A percentile compares a stretch with the other conserved stretches of the same genome.
These are phyloP conservation scores for Lanius collurio DNA, from an alignment of 2,113 vertebrate species.

Conservation along the genomic window DNA sequence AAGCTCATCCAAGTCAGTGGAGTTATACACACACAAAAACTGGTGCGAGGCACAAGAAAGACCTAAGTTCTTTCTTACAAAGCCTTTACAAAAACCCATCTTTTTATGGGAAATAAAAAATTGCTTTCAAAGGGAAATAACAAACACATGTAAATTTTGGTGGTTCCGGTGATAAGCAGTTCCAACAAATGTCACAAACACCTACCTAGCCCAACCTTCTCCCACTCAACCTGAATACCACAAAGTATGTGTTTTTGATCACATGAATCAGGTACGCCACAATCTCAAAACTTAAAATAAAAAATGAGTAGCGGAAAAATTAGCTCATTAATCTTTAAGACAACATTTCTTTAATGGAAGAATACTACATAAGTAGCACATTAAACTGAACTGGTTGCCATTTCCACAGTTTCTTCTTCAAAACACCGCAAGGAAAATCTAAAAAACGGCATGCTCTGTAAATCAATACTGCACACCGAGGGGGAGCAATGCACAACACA, in stretches of 20 bases:
- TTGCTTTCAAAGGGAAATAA: slow-evolving; percentile 71
- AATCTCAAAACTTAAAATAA: slow-evolving; percentile 27
- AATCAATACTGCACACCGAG: neutral
- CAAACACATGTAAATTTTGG: slow-evolving; percentile 67
- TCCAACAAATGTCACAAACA: slow-evolving; percentile 70
- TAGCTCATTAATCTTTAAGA: slow-evolving; percentile 61
- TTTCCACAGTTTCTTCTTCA: slow-evolving; percentile 26
- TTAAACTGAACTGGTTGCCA: neutral
- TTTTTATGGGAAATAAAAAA: slow-evolving; percentile 66
- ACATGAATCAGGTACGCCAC: slow-evolving; percentile 44
- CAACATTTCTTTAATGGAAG: slow-evolving; percentile 33
- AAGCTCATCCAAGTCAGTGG: neutral
- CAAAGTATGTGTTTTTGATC: slow-evolving; percentile 39
- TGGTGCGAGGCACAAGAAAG: neutral
- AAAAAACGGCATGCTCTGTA: neutral
- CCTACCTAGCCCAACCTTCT: slow-evolving; percentile 49
- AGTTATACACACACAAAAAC: neutral
- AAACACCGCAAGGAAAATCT: slow-evolving; percentile 6
- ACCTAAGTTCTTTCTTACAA: neutral
- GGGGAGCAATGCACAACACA: neutral
- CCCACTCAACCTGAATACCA: slow-evolving; percentile 62
- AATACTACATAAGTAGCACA: neutral
- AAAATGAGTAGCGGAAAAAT: slow-evolving; percentile 42
- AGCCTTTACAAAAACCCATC: slow-evolving; percentile 35
- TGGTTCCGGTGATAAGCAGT: slow-evolving; percentile 65